Evolutionary conservation across 2,888 invertebrate species (phyloP).

Genomic region (Philhelius pedissequus): DNA sequence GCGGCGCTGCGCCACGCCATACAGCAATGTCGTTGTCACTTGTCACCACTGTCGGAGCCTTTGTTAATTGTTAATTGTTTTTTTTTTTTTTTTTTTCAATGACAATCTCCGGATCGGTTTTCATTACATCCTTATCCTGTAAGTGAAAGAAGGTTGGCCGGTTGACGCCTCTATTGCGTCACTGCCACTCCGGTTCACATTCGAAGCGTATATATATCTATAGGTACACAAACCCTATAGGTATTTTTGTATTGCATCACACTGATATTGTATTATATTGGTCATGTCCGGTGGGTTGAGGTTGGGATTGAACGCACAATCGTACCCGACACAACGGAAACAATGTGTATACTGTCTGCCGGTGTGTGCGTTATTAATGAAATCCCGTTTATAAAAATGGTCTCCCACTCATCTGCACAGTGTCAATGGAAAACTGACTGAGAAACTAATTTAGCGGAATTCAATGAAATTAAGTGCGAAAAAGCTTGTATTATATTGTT

Average conservation of each 20-base stretch:
- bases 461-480: constrained; percentile 74
- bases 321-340: constrained; percentile 40
- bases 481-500: constrained; percentile 61
- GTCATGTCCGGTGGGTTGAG: constrained; percentile 29
- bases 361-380: constrained; percentile 66
- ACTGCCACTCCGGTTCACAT: constrained; percentile 6
- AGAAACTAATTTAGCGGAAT: constrained; percentile 73
- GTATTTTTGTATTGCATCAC: constrained; percentile 40
- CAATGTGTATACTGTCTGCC: constrained; percentile 32
- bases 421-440: constrained; percentile 65
- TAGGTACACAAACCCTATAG: constrained; percentile 15
- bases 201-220: background rate
- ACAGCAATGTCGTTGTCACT: constrained; percentile 7
- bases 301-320: constrained; percentile 1
- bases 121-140: constrained; percentile 71
- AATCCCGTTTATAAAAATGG: constrained; percentile 67
- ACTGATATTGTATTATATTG: constrained; percentile 48
- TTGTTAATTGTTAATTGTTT: constrained; percentile 59
- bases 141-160: constrained; percentile 61
- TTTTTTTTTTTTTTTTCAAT: constrained; percentile 71
- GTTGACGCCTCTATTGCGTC: constrained; percentile 68
- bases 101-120: constrained; percentile 72
- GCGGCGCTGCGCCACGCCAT: background rate
- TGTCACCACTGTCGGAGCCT: constrained; percentile 43
- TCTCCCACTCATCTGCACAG: constrained; percentile 65